Evolutionary conservation across 2,888 invertebrate species (phyloP).

Genomic region (Brenthis ino): DNA sequence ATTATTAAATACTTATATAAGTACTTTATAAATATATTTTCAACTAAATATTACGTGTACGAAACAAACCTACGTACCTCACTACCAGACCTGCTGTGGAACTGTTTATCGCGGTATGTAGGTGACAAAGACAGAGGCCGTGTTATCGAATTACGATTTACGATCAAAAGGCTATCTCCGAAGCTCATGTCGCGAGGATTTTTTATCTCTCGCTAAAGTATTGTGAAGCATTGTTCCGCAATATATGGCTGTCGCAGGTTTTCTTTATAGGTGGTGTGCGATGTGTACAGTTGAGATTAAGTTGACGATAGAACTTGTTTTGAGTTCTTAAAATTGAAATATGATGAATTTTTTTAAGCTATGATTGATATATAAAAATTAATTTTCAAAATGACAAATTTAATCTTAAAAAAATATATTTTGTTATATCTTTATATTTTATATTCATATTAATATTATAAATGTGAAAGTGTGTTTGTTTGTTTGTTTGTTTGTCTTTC

Average conservation of each 20-base stretch:
- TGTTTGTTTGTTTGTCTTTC: no score
- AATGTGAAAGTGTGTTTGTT: no score
- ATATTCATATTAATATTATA: no score
- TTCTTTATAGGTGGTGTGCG: conserved; percentile 22
- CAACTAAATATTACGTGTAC: background rate
- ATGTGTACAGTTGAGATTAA: background rate
- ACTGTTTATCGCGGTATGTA: conserved; percentile 28
- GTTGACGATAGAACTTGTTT: background rate
- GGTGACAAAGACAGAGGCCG: conserved; percentile 42
- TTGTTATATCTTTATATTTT: no score
- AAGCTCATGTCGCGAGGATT: conserved; percentile 65
- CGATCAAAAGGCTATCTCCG: conserved; percentile 62
- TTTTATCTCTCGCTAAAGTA: conserved; percentile 54
- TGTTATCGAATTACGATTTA: conserved; percentile 79
- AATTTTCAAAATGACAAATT: no score
- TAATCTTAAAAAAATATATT: no score
- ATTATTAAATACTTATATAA: no score
- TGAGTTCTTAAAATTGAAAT: no score
- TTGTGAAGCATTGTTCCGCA: conserved; percentile 46
- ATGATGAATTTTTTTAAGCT: no score
- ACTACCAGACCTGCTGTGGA: conserved; percentile 49
- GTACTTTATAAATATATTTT: no score
- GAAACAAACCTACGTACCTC: conserved; percentile 45
- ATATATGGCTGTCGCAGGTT: conserved; percentile 31
- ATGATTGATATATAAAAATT: no score